Conservation (phyloP, 2,113 vertebrate species). For the Xiphophorus couchianus region DNA sequence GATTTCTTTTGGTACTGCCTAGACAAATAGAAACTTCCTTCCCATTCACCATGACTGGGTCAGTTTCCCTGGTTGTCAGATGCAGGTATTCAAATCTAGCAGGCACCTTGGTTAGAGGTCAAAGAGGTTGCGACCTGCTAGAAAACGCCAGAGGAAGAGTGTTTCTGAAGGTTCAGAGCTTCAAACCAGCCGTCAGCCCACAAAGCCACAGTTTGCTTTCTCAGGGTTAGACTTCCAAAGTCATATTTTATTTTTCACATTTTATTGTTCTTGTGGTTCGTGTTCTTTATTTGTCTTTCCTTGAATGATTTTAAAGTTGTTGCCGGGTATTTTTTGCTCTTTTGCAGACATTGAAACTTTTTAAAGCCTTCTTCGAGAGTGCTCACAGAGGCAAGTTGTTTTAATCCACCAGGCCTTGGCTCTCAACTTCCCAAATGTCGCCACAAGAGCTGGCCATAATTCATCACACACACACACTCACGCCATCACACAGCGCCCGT, state of each 20-base stretch:
- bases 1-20: no score
- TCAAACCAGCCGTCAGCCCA: constrained; percentile 1
- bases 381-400: constrained; percentile 65
- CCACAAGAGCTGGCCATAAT: constrained; percentile 58
- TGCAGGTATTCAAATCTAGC: constrained; percentile 32
- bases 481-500: constrained; percentile 18
- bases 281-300: constrained; percentile 26
- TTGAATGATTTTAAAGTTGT: constrained; percentile 12
- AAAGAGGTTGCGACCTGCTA: constrained; percentile 37
- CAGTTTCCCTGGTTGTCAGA: constrained; percentile 1
- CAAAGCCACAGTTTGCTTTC: background rate
- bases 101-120: constrained; percentile 51
- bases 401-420: constrained; percentile 73
- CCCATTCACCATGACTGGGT: constrained; percentile 2
- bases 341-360: constrained; percentile 7
- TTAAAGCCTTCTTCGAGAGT: constrained; percentile 64
- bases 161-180: constrained; percentile 9
- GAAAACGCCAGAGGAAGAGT: constrained; percentile 31
- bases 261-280: constrained; percentile 19
- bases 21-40: no score
- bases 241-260: constrained; percentile 30
- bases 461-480: constrained; percentile 8
- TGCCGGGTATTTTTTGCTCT: background rate
- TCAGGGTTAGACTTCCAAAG: background rate
- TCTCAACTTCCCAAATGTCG: constrained; percentile 65